Conservation (phyloP, 2,113 vertebrate genomes). For the Mirza zaza region DNA sequence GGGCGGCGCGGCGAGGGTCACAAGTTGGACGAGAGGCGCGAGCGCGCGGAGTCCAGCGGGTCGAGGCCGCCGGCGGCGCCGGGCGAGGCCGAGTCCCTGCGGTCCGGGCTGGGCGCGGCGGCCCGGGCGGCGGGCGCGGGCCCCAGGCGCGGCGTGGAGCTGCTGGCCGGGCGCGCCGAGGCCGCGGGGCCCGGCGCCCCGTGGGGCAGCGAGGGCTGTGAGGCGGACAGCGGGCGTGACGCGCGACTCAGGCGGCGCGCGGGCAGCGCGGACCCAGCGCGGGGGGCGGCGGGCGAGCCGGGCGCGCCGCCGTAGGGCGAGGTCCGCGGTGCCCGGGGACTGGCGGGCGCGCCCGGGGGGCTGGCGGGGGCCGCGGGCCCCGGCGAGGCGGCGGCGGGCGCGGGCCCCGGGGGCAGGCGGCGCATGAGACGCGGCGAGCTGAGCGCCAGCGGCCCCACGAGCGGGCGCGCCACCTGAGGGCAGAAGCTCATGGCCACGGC, state of each 20-base stretch:
- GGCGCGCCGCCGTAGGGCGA: constrained; percentile 81
- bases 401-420: constrained; percentile 85
- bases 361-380: constrained; percentile 81
- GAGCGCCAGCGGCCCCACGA: constrained; percentile 86
- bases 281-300: constrained; percentile 87
- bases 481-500: constrained; percentile 98
- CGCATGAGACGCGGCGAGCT: constrained; percentile 93
- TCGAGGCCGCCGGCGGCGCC: constrained; percentile 87
- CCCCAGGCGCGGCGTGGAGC: constrained; percentile 81
- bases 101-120: constrained; percentile 87
- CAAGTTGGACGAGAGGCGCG: constrained; percentile 97
- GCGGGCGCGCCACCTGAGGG: constrained; percentile 90
- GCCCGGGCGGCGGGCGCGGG: constrained; percentile 83
- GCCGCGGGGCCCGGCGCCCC: constrained; percentile 85
- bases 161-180: constrained; percentile 88
- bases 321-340: constrained; percentile 83
- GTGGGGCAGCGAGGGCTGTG: constrained; percentile 95
- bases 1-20: constrained; percentile 85
- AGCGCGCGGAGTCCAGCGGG: constrained; percentile 91
- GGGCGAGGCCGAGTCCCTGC: constrained; percentile 86
- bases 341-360: constrained; percentile 88
- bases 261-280: constrained; percentile 90
- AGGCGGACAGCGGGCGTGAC: constrained; percentile 92
- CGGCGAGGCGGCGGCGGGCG: constrained; percentile 87
- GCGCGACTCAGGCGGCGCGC: constrained; percentile 91